Conservation (phyloP, 2,888 invertebrate genomes). For the Melinaea marsaeus region DNA sequence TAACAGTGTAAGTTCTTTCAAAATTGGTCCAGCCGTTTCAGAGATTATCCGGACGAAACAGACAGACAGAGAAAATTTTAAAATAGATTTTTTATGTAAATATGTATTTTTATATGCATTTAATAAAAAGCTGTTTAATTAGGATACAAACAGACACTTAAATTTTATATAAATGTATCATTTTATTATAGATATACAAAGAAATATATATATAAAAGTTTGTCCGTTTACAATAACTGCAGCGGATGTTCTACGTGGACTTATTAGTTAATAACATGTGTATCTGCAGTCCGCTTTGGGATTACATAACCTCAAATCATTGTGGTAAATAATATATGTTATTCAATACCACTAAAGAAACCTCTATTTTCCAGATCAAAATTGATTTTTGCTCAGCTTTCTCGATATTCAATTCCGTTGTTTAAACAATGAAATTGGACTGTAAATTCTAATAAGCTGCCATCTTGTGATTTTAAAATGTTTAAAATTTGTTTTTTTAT, state of each 20-base stretch:
- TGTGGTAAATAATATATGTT: conserved; percentile 62
- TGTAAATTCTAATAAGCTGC: conserved; percentile 43
- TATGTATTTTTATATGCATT: no score
- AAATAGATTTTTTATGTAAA: no score
- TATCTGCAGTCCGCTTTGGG: conserved; percentile 63
- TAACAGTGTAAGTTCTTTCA: no score
- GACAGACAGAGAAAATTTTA: no score
- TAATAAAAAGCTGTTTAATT: no score
- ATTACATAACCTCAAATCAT: conserved; percentile 62
- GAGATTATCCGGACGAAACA: no score
- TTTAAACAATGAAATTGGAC: conserved; percentile 68
- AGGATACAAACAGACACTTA: no score
- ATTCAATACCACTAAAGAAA: conserved; percentile 50
- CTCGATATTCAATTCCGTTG: conserved; percentile 63
- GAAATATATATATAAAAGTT: neutral
- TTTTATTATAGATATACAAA: no score
- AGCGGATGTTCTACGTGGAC: neutral
- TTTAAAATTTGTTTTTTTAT: neutral
- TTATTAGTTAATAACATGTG: conserved; percentile 34
- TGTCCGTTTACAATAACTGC: neutral
- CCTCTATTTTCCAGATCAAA: conserved; percentile 45
- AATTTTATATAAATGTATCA: no score
- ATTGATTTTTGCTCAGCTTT: conserved; percentile 56
- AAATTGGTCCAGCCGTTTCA: no score
- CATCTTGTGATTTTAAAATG: neutral